phyloP scores from a whole-genome alignment of 1,140 invertebrate genomes.

The Neoseiulus cucumeris region DNA sequence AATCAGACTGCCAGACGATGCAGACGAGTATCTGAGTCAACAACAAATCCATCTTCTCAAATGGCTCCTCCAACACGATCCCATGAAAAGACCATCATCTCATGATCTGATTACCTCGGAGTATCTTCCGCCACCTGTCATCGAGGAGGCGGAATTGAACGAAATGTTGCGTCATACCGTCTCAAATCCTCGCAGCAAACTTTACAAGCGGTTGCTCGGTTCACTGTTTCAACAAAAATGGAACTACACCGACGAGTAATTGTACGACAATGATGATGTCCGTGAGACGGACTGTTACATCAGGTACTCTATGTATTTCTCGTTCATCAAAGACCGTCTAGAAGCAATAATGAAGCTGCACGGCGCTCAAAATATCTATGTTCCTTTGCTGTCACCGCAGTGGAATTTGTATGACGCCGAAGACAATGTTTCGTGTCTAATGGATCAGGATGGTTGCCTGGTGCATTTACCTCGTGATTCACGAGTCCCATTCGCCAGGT shows the following conservation, averaged over 20 bases:
- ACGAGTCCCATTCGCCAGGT: slow-evolving; percentile 51
- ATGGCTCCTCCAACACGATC: slow-evolving; percentile 67
- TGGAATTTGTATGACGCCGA: slow-evolving; percentile 35
- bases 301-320: slow-evolving; percentile 14
- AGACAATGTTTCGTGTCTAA: slow-evolving; percentile 37
- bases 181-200: slow-evolving; percentile 53
- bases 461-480: slow-evolving; percentile 48
- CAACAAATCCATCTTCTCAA: slow-evolving; percentile 32
- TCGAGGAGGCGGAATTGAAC: slow-evolving; percentile 55
- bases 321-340: slow-evolving; percentile 28
- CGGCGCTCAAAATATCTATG: slow-evolving; percentile 48
- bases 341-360: slow-evolving; percentile 47
- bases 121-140: slow-evolving; percentile 48
- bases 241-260: slow-evolving; percentile 44
- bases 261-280: slow-evolving; percentile 44
- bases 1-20: slow-evolving; percentile 44
- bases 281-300: slow-evolving; percentile 16
- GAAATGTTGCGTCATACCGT: slow-evolving; percentile 53
- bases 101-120: slow-evolving; percentile 56
- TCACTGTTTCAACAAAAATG: slow-evolving; percentile 32
- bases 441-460: slow-evolving; percentile 60
- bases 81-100: slow-evolving; percentile 55
- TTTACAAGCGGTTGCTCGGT: slow-evolving; percentile 53
- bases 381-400: slow-evolving; percentile 53
- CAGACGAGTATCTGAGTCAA: slow-evolving; percentile 30